Evolutionary conservation across 1,140 invertebrate genomes (phyloP).

Genomic region (Protaetia brevitarsis): DNA sequence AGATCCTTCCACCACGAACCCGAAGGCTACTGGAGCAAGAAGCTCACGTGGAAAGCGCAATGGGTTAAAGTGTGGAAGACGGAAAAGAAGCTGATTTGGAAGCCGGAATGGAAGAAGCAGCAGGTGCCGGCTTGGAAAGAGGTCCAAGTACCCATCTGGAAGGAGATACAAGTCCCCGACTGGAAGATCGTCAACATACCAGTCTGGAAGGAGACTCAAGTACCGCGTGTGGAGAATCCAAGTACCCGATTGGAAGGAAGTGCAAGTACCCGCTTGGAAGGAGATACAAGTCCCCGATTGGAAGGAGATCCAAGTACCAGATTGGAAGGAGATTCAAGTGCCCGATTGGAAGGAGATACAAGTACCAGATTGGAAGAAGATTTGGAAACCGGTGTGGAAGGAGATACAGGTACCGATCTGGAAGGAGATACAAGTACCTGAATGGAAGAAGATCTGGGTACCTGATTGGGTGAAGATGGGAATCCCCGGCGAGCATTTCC

Average conservation of each 20-base stretch:
- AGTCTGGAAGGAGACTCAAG: conserved; percentile 63
- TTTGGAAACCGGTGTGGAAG: conserved; percentile 59
- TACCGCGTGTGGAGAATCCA: conserved; percentile 62
- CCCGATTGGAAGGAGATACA: conserved; percentile 56
- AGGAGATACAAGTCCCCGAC: conserved; percentile 55
- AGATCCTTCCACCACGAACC: conserved; percentile 51
- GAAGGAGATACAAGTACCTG: conserved; percentile 58
- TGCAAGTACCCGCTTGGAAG: conserved; percentile 62
- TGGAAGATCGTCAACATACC: conserved; percentile 64
- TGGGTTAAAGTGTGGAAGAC: conserved; percentile 58
- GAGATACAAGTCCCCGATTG: conserved; percentile 63
- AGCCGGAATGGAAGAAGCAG: conserved; percentile 61
- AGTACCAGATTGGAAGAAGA: conserved; percentile 60
- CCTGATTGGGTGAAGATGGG: conserved; percentile 55
- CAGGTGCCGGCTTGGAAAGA: conserved; percentile 65
- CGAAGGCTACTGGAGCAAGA: conserved; percentile 63
- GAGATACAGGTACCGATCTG: conserved; percentile 57
- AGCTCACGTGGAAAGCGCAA: conserved; percentile 63
- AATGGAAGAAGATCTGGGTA: conserved; percentile 55
- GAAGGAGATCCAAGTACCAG: conserved; percentile 63
- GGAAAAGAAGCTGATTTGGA: conserved; percentile 61
- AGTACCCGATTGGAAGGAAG: conserved; percentile 64
- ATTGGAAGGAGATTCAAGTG: conserved; percentile 61
- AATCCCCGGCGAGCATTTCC: conserved; percentile 67
- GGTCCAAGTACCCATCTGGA: conserved; percentile 61